These are phyloP conservation scores for Apomyelois bistriatella DNA, from an alignment of 2,888 invertebrate species.

Conservation along the genomic window DNA sequence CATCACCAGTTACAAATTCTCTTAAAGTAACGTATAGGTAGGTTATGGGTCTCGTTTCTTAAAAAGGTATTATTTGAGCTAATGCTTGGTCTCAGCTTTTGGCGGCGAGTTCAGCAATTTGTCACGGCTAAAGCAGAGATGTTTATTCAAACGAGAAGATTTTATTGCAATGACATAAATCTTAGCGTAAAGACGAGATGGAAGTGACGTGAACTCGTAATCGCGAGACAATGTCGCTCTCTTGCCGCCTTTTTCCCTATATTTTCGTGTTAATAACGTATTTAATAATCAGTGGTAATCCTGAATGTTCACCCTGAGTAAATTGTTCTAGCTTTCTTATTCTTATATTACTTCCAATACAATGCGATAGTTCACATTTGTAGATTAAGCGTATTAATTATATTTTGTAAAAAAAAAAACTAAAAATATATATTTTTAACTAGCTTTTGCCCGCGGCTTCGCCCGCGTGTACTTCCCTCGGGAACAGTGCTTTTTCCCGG, in stretches of 20 bases:
- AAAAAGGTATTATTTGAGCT: constrained; percentile 68
- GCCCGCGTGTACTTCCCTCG: too few relatives aligned
- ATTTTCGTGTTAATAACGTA: constrained; percentile 18
- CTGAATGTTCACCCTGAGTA: too few relatives aligned
- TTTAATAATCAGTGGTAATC: not conserved
- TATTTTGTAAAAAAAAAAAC: too few relatives aligned
- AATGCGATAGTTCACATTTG: too few relatives aligned
- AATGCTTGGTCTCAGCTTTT: constrained; percentile 64
- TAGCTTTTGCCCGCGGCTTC: too few relatives aligned
- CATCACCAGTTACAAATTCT: not conserved
- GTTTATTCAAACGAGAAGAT: constrained; percentile 76
- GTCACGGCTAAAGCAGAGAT: constrained; percentile 64
- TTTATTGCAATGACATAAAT: constrained; percentile 76
- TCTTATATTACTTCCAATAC: too few relatives aligned
- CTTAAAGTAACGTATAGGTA: not conserved
- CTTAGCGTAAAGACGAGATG: constrained; percentile 60
- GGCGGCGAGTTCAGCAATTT: constrained; percentile 66
- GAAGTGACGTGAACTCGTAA: constrained; percentile 61
- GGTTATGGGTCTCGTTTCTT: too few relatives aligned
- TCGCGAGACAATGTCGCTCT: constrained; percentile 54
- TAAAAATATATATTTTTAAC: too few relatives aligned
- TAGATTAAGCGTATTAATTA: too few relatives aligned
- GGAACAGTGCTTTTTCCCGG: too few relatives aligned
- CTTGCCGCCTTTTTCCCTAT: constrained; percentile 27
- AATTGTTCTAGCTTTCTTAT: too few relatives aligned